Base-by-base conservation (phyloP, 1,140 invertebrate species). In the Bombus confusus region DNA sequence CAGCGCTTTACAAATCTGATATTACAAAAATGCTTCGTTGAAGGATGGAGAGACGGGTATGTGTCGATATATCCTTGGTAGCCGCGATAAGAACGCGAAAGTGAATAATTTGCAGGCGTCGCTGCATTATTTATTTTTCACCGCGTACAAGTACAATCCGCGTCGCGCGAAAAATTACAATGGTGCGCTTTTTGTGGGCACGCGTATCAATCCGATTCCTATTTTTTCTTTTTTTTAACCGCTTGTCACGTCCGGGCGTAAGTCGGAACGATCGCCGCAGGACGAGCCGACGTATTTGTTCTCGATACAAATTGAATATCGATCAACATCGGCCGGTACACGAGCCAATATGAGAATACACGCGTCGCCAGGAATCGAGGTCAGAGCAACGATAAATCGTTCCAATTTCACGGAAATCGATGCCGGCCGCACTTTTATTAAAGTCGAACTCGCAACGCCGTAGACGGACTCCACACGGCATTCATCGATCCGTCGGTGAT, bases 301-400 rank as follows among this genome's bases (percentile, higher is more conserved):
- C 59, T 25, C 66, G 59, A 62, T 69, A 71, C 52, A 79, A 84
- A 84, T 84, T 79, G 66, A 84, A 84, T 83, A 84, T 85, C 75
- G 75, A 87, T 85, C 82, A 84, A 87, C 75, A 66, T 73, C 69
- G 68, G 39, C 18, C 52, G 52, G 75, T 22, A 41, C 77, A 62
- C 80, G 43, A 43, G 37, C 82, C 82, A 62, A 84, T 84, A 79
- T 71, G 41, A 52, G 62, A 80, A 8, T 37, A 66, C 69, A 74
- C 52, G 59, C 69, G 74, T 34, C 80, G 85, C 3, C 18, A 15
- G 43, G 59, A 77, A 88, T 59, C 84, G 76, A 52, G 87, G 87
- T 83, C 88, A 73, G 77, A 52, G 47, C 43, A 41, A 73, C 76
- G 84, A 89, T 88, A 89, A 89, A 89, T 89, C 84, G 88, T 74